Evolutionary conservation across 1,140 invertebrate species (phyloP).

Genomic region (Sesamia nonagrioides): DNA sequence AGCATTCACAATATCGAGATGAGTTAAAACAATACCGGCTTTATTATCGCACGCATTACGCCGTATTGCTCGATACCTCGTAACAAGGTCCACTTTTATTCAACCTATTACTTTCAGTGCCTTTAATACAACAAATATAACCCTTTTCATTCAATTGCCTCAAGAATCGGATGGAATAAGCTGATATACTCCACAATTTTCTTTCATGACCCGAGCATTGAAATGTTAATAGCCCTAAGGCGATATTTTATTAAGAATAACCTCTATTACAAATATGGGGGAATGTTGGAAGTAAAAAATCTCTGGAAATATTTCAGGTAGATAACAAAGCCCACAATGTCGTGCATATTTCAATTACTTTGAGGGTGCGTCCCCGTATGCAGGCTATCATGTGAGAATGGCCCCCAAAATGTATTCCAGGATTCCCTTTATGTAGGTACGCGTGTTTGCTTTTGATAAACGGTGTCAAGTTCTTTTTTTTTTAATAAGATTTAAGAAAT

Average conservation of each 20-base stretch:
- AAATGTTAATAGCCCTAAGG: slow-evolving; percentile 18
- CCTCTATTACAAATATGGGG: slow-evolving; percentile 17
- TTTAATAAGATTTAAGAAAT: neutral
- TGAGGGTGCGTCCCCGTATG: slow-evolving; percentile 23
- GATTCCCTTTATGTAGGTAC: slow-evolving; percentile 1
- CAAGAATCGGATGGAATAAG: slow-evolving; percentile 4
- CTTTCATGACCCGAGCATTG: slow-evolving; percentile 15
- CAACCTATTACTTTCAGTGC: neutral
- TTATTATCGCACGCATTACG: slow-evolving; percentile 10
- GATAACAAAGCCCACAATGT: slow-evolving; percentile 25
- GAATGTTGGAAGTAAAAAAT: slow-evolving; percentile 24
- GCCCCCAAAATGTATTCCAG: neutral
- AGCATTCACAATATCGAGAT: neutral
- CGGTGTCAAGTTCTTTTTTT: slow-evolving; percentile 1
- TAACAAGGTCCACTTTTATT: slow-evolving; percentile 4
- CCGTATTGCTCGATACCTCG: neutral
- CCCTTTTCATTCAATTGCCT: slow-evolving; percentile 26
- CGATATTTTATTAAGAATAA: slow-evolving; percentile 29
- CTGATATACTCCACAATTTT: slow-evolving; percentile 9
- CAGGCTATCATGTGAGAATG: slow-evolving; percentile 29
- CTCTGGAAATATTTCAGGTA: slow-evolving; percentile 12
- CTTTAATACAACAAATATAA: slow-evolving; percentile 13
- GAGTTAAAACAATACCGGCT: slow-evolving; percentile 4
- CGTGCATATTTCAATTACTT: slow-evolving; percentile 41
- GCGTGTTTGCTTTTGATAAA: slow-evolving; percentile 5